Conservation (phyloP, 2,113 vertebrate species). For the Peromyscus polionotus region DNA sequence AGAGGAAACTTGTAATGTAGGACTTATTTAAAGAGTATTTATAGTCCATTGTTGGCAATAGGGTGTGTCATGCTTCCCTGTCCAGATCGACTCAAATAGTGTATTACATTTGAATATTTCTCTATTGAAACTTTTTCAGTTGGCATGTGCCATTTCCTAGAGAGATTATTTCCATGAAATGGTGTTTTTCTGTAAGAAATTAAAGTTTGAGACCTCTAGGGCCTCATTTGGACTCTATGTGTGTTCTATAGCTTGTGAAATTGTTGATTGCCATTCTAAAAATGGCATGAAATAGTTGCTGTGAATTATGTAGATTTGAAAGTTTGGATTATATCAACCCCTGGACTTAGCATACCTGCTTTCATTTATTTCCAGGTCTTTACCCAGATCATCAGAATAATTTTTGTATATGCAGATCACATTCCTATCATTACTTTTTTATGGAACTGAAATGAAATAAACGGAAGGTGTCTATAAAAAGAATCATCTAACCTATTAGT, state of each 20-base stretch:
- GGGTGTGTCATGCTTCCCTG: constrained; percentile 70
- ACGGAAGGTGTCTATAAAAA: background rate
- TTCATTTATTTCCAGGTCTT: background rate
- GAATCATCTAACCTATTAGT: background rate
- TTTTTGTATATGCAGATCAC: background rate
- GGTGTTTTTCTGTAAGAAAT: constrained; percentile 33
- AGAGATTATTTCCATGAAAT: constrained; percentile 34
- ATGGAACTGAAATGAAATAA: constrained; percentile 35
- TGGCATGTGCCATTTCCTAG: background rate
- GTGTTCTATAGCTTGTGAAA: background rate
- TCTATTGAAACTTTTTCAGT: constrained; percentile 19
- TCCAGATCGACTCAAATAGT: constrained; percentile 31
- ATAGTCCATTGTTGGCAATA: constrained; percentile 77
- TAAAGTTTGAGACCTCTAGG: background rate
- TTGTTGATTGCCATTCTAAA: constrained; percentile 28
- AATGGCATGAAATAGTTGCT: background rate
- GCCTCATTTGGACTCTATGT: background rate
- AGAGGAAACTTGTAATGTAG: constrained; percentile 79
- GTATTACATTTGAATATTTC: constrained; percentile 26
- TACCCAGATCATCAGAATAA: background rate
- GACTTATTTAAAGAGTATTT: constrained; percentile 81
- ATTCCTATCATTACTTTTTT: background rate
- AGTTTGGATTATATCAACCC: background rate
- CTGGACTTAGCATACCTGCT: background rate
- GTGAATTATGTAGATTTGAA: background rate